Base-by-base conservation (phyloP, 30 jellyfish, hydroid and myxozoan species). In the Aurelia sp. region DNA sequence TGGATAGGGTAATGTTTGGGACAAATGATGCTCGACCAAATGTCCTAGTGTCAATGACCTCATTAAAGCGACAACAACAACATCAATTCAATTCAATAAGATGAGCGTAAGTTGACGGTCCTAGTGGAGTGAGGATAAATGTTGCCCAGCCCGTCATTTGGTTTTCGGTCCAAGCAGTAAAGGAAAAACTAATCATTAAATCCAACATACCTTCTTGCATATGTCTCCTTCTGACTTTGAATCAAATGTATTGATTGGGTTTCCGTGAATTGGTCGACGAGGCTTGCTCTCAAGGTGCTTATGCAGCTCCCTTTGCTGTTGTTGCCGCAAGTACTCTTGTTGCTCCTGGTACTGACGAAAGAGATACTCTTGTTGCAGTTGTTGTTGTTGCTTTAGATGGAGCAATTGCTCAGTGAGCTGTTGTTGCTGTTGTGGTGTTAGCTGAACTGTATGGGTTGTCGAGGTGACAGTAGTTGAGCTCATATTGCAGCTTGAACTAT, bases 251-350 rank as follows among this genome's bases (percentile, higher is more conserved):
- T 70, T 62, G 74, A 75, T 75, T 22, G 86, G 83, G 19, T 41
- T 61, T 2, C 87, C 87, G 4, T 63, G 87, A 15, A 82, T 68
- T 44, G 61, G 66, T 35, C 52, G 69, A 48, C 86, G 84, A 35
- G 80, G 78, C 72, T 86, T 97, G 63, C 97, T 75, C 31, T 86
- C 78, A 59, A 90, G 83, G 55, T 93, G 94, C 75, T 93, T 85
- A 62, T 89, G 96, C 50, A 93, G 60, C 67, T 93, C 98, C 38
- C 90, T 86, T 84, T 93, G 96, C 60, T 93, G 98, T 74, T 93
- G 98, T 21, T 79, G 96, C 52, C 94, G 80, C 51, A 93, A 91
- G 67, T 68, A 63, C 16, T 93, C 98, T 52, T 93, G 97, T 60
- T 93, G 96, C 83, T 82, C 97, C 68, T 93, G 92, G 85, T 93